Evolutionary conservation across 2,113 vertebrate genomes (phyloP), one percentile per base, ranked within the genome.

Genomic region (Rhynchopsitta pachyrhyncha): DNA sequence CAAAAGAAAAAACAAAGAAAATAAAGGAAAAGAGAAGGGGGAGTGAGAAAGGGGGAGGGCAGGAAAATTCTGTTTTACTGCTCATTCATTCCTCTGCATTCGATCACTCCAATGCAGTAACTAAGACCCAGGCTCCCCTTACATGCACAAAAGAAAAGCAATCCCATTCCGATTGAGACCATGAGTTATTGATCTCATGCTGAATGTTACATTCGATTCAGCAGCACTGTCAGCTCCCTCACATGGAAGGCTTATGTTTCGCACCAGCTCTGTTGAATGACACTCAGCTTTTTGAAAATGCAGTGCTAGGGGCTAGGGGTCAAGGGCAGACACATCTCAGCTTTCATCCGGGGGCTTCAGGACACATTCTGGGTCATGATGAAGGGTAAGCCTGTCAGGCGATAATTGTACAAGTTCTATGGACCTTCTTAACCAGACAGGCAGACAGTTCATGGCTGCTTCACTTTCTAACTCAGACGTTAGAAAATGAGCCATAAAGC

Each of bases 151-250:
- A 97, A 94, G 93, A 92, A 95, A 97, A 95, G 63, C 71, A 96
- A 94, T 88, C 80, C 95, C 88, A 97, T 97, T 97, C 97, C 97
- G 91, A 95, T 88, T 62, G 79, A 96, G 87, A 94, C 67, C 77
- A 7, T 93, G 92, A 94, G 95, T 96, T 96, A 95, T 88, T 90
- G 89, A 97, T 93, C 94, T 95, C 84, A 85, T 91, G 93, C 96
- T 94, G 95, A 96, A 97, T 64, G 67, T 90, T 95, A 91, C 7
- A 67, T 93, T 97, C 42, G 71, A 96, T 97, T 98, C 90, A 97
- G 80, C 68, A 85, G 82, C 94, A 70, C 88, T 90, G 93, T 92
- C 92, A 94, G 42, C 63, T 92, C 80, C 84, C 95, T 96, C 93
- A 70, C 89, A 93, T 4, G 1, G 71, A 93, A 95, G 95, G 91